Evolutionary conservation across 2,113 vertebrate genomes (phyloP).

Genomic region (Chiloscyllium plagiosum): DNA sequence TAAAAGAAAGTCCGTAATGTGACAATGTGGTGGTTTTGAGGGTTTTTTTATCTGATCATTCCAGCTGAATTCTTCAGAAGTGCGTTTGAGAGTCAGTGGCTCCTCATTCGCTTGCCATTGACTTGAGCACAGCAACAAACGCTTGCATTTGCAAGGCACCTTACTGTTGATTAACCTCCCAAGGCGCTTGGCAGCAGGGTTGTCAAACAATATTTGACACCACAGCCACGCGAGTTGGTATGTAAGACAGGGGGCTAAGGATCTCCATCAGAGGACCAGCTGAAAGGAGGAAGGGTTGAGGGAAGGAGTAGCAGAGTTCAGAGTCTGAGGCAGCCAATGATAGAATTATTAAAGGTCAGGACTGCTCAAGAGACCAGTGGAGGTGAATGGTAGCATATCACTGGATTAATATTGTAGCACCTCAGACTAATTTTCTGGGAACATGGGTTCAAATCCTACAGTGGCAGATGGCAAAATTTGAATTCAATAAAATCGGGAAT

Average conservation of each 20-base stretch:
- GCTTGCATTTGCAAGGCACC: background rate
- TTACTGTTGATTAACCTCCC: background rate
- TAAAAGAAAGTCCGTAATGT: background rate
- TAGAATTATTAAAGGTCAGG: too few relatives aligned
- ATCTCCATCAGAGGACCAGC: background rate
- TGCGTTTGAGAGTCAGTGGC: background rate
- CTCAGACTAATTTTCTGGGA: too few relatives aligned
- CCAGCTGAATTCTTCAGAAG: background rate
- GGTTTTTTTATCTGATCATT: background rate
- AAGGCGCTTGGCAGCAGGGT: background rate
- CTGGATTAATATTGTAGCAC: too few relatives aligned
- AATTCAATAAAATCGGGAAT: too few relatives aligned
- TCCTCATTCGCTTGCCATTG: background rate
- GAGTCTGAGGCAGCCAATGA: too few relatives aligned
- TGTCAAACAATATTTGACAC: background rate
- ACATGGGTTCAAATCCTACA: too few relatives aligned
- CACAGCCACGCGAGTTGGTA: background rate
- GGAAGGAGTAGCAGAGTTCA: too few relatives aligned
- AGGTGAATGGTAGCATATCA: too few relatives aligned
- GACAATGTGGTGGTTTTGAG: background rate
- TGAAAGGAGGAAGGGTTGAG: too few relatives aligned
- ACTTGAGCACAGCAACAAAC: background rate
- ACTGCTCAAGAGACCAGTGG: background rate
- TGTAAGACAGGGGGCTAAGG: background rate
- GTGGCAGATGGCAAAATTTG: too few relatives aligned